Conservation (phyloP, 2,888 invertebrate genomes). For the Caenorhabditis uteleia region DNA sequence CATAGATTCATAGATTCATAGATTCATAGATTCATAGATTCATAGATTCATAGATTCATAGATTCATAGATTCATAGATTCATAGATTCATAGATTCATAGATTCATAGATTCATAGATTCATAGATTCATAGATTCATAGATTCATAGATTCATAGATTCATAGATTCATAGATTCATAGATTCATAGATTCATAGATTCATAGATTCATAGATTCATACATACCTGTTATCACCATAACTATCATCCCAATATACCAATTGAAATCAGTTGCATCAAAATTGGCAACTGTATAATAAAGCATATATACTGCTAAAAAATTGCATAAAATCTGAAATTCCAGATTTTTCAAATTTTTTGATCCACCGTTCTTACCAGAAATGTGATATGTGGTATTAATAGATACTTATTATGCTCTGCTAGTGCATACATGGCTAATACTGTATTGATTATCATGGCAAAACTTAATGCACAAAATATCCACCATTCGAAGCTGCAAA, state of each 20-base stretch:
- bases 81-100: background rate
- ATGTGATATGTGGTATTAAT: constrained; percentile 57
- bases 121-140: background rate
- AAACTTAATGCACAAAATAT: constrained; percentile 52
- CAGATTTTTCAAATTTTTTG: background rate
- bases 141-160: background rate
- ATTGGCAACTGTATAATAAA: constrained; percentile 24
- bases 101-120: background rate
- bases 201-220: background rate
- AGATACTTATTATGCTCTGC: constrained; percentile 42
- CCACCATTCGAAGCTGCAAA: constrained; percentile 55
- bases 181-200: background rate
- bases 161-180: background rate
- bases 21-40: background rate
- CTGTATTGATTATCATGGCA: constrained; percentile 52
- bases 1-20: constrained; percentile 4
- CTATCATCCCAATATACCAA: constrained; percentile 41
- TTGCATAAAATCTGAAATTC: constrained; percentile 37
- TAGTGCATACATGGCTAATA: constrained; percentile 60
- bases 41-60: background rate
- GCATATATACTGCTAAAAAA: constrained; percentile 14
- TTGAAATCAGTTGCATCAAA: constrained; percentile 45
- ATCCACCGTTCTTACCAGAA: constrained; percentile 46
- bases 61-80: constrained; percentile 3
- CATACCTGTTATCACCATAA: constrained; percentile 32